Base-by-base conservation (phyloP, 2,797 vertebrate genomes). In the Fistularia tabacaria region DNA sequence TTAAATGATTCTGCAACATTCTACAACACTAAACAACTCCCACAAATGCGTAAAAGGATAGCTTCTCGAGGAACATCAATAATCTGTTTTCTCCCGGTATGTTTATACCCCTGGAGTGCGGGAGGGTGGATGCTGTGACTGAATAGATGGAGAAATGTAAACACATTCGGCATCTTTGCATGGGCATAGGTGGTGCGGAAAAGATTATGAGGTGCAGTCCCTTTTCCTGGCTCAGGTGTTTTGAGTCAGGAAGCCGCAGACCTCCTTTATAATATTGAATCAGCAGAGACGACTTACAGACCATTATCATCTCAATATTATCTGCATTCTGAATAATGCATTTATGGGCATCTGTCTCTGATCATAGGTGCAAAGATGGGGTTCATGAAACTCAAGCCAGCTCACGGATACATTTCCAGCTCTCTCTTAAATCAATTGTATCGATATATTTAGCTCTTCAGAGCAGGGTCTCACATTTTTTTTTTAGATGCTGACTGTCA, bases 321-420 rank as follows among this genome's bases (percentile, higher is more conserved):
- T 69, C 66, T 71, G 49, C 52, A 56, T 54, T 68, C 59, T 81
- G 57, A 85, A 75, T 82, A 74, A 83, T 67, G 64, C 41, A 57
- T 69, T 70, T 8, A 36, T 57, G 38, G n/a, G 9, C 9, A n/a
- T 43, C 25, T 14, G 25, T 25, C 45, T 64, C 46, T 46, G 36
- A 51, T 62, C 37, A 10, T 40, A 49, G 37, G 41, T 6, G 69
- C 66, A 61, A 25, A 49, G 38, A 54, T 25, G 57, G 36, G 36
- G 1, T 10, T 38, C 38, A 10, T 37, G 38, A n/a, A 10, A 11
- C 40, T 15, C 37, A 9, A 11, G 14, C 25, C 50, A 52, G 40
- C 39, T n/a, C 50, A 3, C 11, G 1, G 3, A 12, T 6, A 53
- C 40, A 43, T 41, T 43, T 53, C 72, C 54, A 49, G 42, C 40